Conservation (phyloP, 2,797 vertebrate species). For the Triplophysa yarkandensis region DNA sequence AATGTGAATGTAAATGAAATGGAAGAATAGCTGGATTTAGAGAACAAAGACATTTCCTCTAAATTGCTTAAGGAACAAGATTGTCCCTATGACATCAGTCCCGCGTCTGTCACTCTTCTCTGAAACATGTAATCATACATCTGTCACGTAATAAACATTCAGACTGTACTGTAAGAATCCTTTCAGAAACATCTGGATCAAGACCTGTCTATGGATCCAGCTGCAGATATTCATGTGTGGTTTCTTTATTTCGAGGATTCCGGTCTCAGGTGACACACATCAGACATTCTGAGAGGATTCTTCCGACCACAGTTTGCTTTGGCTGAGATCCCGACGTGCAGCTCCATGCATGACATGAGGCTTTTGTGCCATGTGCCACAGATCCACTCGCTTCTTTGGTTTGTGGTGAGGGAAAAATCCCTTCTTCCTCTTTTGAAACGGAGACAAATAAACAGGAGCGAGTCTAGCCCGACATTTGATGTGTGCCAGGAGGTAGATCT, state of each 20-base stretch:
- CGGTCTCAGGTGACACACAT: conserved; percentile 85
- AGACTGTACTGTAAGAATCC: not conserved
- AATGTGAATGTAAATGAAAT: no score
- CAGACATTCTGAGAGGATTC: conserved; percentile 83
- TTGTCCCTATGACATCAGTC: no score
- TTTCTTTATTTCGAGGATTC: conserved; percentile 80
- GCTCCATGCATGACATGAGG: conserved; percentile 22
- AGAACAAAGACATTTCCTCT: no score
- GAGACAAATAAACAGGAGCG: conserved; percentile 22
- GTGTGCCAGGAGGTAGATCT: not conserved
- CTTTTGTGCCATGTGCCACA: conserved; percentile 36
- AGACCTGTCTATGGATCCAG: conserved; percentile 23
- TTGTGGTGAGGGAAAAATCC: conserved; percentile 23
- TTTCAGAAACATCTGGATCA: conserved; percentile 9
- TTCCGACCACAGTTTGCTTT: conserved; percentile 84
- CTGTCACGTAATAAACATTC: not conserved
- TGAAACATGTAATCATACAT: not conserved
- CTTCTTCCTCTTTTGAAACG: conserved; percentile 42
- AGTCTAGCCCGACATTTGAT: conserved; percentile 2
- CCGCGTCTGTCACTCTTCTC: conserved; percentile 10
- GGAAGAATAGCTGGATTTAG: no score
- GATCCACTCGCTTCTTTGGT: conserved; percentile 14
- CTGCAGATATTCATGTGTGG: conserved; percentile 66
- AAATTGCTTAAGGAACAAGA: no score
- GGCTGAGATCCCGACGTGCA: conserved; percentile 58